These are phyloP conservation scores for Euglossa dilemma DNA, from an alignment of 1,140 invertebrate species.

Conservation along the genomic window DNA sequence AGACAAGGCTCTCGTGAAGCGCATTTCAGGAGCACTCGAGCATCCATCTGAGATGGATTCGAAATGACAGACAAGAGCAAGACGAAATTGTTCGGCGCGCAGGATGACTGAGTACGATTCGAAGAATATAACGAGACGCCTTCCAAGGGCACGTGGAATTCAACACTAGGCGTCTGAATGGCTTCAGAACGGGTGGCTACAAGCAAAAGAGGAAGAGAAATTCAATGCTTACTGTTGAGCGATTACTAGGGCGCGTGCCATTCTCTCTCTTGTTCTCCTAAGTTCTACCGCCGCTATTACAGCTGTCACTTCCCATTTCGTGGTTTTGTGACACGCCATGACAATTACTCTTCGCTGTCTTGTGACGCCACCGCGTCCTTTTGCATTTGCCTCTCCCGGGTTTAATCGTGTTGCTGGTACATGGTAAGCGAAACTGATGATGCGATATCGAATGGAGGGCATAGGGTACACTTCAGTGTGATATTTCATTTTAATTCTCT, in stretches of 20 bases:
- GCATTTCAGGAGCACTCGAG: not conserved
- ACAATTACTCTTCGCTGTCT: slow-evolving; percentile 5
- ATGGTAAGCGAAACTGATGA: no score
- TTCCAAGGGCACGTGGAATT: slow-evolving; percentile 28
- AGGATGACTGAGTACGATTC: slow-evolving; percentile 17
- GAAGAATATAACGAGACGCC: slow-evolving; percentile 15
- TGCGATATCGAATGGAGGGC: no score
- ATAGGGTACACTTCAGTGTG: no score
- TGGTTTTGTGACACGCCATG: slow-evolving; percentile 15
- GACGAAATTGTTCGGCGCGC: slow-evolving; percentile 13
- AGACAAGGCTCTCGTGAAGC: not conserved
- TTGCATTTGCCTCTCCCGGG: not conserved
- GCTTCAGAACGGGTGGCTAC: not conserved
- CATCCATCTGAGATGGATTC: not conserved
- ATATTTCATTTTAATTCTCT: no score
- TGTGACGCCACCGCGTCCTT: not conserved
- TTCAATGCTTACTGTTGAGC: slow-evolving; percentile 72
- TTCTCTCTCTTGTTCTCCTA: slow-evolving; percentile 43
- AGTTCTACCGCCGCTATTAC: slow-evolving; percentile 41
- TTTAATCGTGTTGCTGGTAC: no score
- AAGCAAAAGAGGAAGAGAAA: slow-evolving; percentile 31
- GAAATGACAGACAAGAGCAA: slow-evolving; percentile 18
- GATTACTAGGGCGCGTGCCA: slow-evolving; percentile 72
- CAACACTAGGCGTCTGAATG: not conserved
- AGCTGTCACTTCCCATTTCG: slow-evolving; percentile 33